These are phyloP conservation scores for Zelostemma sp. DNA, from an alignment of 1,140 invertebrate genomes.

Conservation along the genomic window DNA sequence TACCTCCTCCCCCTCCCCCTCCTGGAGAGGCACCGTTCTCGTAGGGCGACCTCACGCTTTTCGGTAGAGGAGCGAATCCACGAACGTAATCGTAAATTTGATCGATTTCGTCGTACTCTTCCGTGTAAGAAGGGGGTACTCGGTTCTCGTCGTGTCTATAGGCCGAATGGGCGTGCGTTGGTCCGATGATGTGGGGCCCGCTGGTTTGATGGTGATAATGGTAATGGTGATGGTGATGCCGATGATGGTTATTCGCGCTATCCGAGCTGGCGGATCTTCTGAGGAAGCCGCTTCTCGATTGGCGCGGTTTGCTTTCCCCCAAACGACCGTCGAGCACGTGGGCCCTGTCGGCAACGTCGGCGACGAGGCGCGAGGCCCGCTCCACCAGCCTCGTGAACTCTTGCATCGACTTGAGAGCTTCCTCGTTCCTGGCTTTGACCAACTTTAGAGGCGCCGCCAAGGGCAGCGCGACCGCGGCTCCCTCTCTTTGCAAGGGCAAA, in stretches of 20 bases:
- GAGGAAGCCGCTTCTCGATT: slow-evolving; percentile 62
- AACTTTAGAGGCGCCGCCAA: slow-evolving; percentile 88
- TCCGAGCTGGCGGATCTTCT: slow-evolving; percentile 82
- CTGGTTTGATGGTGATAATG: slow-evolving; percentile 58
- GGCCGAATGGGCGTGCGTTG: slow-evolving; percentile 48
- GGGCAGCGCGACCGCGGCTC: slow-evolving; percentile 83
- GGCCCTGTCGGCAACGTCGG: slow-evolving; percentile 86
- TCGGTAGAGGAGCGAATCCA: slow-evolving; percentile 89
- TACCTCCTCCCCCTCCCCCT: slow-evolving; percentile 27
- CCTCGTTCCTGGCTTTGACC: slow-evolving; percentile 85
- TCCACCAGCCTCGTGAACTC: slow-evolving; percentile 86
- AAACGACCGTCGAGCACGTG: slow-evolving; percentile 82
- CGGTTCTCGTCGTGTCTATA: slow-evolving; percentile 69
- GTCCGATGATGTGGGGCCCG: slow-evolving; percentile 46
- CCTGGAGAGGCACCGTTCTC: slow-evolving; percentile 53
- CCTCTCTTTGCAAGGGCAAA: slow-evolving; percentile 82
- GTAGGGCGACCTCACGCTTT: slow-evolving; percentile 80
- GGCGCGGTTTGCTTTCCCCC: slow-evolving; percentile 74
- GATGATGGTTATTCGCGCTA: slow-evolving; percentile 73
- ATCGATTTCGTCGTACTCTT: slow-evolving; percentile 96
- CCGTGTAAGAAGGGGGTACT: slow-evolving; percentile 73
- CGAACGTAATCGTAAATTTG: slow-evolving; percentile 97
- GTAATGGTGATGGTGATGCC: slow-evolving; percentile 74
- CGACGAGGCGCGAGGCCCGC: slow-evolving; percentile 81
- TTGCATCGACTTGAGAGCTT: slow-evolving; percentile 81